phyloP scores from a whole-genome alignment of 2,797 vertebrate species.

The Spinus pinus region DNA sequence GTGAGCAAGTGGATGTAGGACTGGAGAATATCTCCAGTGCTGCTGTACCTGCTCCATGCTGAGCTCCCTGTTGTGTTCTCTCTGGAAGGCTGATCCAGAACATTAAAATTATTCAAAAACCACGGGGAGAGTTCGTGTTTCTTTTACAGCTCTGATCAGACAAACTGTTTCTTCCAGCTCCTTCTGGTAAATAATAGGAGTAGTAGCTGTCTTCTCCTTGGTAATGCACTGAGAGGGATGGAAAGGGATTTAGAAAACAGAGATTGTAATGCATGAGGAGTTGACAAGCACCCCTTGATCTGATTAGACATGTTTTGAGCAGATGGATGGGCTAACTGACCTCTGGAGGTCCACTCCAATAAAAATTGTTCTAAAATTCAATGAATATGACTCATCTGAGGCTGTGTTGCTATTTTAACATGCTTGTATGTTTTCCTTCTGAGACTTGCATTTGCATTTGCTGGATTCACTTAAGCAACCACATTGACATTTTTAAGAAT shows the following conservation, averaged over 20 bases:
- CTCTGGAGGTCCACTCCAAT: background rate
- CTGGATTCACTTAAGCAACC: background rate
- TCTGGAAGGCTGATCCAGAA: background rate
- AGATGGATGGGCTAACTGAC: background rate
- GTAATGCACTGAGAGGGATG: background rate
- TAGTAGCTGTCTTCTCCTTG: background rate
- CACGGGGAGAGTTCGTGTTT: background rate
- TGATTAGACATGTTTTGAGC: conserved; percentile 3
- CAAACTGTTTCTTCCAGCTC: background rate
- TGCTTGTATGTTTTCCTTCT: background rate
- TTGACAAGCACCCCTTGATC: background rate
- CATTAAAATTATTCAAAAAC: background rate
- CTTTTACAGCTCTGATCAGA: background rate
- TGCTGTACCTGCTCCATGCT: background rate
- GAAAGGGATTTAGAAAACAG: background rate
- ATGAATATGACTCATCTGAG: background rate
- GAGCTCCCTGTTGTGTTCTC: background rate
- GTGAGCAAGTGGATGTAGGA: background rate
- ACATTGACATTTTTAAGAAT: background rate
- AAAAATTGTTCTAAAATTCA: background rate
- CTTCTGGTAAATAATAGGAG: background rate
- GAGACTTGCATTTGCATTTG: background rate
- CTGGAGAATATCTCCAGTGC: background rate
- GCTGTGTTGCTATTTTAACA: background rate
- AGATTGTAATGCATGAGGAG: background rate